Base-by-base conservation (phyloP, 2,797 vertebrate species). In the Sebastes kiyomatsui region DNA sequence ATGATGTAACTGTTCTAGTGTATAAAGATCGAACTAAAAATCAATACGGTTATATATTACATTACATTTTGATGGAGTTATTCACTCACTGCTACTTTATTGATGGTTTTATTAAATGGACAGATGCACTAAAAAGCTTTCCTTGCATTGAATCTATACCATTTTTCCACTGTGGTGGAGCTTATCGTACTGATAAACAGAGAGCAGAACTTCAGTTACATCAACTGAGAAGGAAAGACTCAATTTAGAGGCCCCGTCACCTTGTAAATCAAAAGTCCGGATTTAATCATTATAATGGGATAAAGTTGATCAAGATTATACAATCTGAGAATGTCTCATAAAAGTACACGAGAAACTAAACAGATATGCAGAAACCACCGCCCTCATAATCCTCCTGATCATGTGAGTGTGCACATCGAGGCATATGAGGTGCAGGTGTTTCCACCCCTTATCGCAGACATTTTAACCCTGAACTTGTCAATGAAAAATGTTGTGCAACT, bases 321-420 rank as follows among this genome's bases (percentile, higher is more conserved):
- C 67, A 70, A 69, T 66, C 54, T 18, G 46, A 46, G 22, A 64
- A 30, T 5, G 6, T 80, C 28, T 72, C 7, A 52, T 32, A 13
- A 55, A 65, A 67, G 30, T 22, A 49, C n/a, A 18, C 3, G 2
- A 23, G 42, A 27, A 73, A n/a, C 27, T 69, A 11, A 4, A 11
- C 1, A n/a, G 65, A 69, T 60, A 22, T 12, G 67, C 58, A 25
- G 58, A 27, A 27, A 18, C 16, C 67, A 66, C 30, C 14, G 46
- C 8, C 14, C 67, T 58, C 67, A n/a, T 58, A 84, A 67, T 77
- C 69, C 59, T 55, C 32, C 25, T 13, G 13, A 64, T 75, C 67
- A 30, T 65, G 56, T 38, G 49, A 64, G 77, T 64, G 69, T 70
- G 38, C 61, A 68, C 14, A 72, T 25, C 27, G 32, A 72, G n/a